Evolutionary conservation across 2,113 vertebrate genomes (phyloP).

Genomic region (Oostethus manadensis): DNA sequence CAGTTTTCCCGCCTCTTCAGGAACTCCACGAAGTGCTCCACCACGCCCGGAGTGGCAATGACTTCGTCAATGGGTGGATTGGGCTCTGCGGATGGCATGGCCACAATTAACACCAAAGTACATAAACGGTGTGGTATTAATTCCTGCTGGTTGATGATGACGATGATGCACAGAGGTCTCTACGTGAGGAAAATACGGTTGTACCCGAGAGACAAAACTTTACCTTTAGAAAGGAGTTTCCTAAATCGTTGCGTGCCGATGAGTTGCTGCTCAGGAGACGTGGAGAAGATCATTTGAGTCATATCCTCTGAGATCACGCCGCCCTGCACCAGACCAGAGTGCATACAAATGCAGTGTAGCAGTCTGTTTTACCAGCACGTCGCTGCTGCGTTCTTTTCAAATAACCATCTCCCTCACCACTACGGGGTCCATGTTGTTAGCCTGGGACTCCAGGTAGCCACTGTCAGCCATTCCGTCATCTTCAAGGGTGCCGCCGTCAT

Average conservation of each 20-base stretch:
- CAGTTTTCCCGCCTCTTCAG: slow-evolving; percentile 95
- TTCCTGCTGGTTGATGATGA: too few species aligned
- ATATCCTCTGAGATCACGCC: slow-evolving; percentile 94
- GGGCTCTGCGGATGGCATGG: slow-evolving; percentile 74
- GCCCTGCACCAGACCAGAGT: slow-evolving; percentile 45
- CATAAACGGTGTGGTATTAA: not conserved
- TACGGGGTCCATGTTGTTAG: slow-evolving; percentile 93
- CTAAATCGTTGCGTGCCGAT: slow-evolving; percentile 95
- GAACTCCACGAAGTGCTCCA: slow-evolving; percentile 96
- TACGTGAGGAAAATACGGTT: not conserved
- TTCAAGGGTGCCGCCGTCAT: slow-evolving; percentile 81
- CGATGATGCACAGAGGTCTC: not conserved
- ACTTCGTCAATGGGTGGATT: slow-evolving; percentile 98
- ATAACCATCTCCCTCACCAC: slow-evolving; percentile 66
- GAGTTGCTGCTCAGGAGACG: slow-evolving; percentile 91
- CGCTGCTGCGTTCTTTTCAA: too few species aligned
- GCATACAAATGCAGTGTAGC: too few species aligned
- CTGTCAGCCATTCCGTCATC: slow-evolving; percentile 97
- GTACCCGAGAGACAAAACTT: not conserved
- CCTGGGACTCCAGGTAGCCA: slow-evolving; percentile 90
- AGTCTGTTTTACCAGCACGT: too few species aligned
- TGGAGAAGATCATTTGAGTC: slow-evolving; percentile 98
- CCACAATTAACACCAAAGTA: not conserved
- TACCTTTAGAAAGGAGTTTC: slow-evolving; percentile 97
- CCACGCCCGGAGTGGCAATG: slow-evolving; percentile 89